Conservation (phyloP, 2,113 vertebrate genomes). For the Gallinago undulata region DNA sequence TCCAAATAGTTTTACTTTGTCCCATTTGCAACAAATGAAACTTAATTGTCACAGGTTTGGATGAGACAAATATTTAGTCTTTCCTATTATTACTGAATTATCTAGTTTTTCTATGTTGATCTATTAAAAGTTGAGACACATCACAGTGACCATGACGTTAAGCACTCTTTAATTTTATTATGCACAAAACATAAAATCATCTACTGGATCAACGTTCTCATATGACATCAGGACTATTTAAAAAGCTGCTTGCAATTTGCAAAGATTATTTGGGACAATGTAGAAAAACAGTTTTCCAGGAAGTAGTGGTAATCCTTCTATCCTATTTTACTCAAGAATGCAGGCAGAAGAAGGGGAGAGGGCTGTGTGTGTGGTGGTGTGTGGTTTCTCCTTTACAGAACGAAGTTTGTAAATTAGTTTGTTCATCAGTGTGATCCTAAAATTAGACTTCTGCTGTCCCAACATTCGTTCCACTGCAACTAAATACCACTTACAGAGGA, state of each 20-base stretch:
- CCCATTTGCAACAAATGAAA: neutral
- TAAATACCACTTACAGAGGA: neutral
- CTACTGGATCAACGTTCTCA: neutral
- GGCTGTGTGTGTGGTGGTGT: neutral
- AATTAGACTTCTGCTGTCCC: neutral
- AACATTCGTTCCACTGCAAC: neutral
- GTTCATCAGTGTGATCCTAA: neutral
- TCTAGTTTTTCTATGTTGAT: neutral
- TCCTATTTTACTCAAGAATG: neutral
- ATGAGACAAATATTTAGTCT: neutral
- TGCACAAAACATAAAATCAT: neutral
- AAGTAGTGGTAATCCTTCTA: neutral
- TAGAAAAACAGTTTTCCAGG: neutral
- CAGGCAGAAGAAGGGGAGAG: neutral
- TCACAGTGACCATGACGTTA: neutral
- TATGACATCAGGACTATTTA: neutral
- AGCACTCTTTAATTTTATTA: neutral
- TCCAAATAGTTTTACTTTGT: neutral
- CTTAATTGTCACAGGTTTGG: neutral
- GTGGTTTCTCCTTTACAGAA: neutral
- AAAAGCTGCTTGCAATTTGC: neutral
- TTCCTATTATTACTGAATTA: neutral
- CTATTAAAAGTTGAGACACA: neutral
- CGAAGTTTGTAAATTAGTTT: neutral
- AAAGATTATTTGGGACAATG: neutral